Base-by-base conservation (phyloP, 2,888 invertebrate species). In the Eupithecia abbreviata region DNA sequence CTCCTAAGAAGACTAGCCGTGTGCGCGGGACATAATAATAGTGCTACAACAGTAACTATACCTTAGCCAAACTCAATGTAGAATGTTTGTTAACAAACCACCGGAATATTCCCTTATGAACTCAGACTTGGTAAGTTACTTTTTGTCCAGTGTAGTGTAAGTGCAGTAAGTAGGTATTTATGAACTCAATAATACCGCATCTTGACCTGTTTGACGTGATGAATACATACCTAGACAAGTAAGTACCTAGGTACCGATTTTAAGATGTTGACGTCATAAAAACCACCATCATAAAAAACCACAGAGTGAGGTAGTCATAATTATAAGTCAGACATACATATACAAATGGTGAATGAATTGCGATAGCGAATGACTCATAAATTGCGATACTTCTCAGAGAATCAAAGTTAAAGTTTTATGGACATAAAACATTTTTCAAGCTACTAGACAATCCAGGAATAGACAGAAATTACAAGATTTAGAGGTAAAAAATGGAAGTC, bases 261-360 rank as follows among this genome's bases (percentile, higher is more conserved):
- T 65, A 41, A 9, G 9, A n/a, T 12, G 4, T 18, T 69, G 68
- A 47, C 47, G 68, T 69, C 68, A 69, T 47, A 13, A 45, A 47
- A 18, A 18, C 47, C 18, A 69, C 15, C 47, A 69, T 69, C 45
- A 18, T 67, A n/a, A 47, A 68, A 69, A 69, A 47, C 68, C 68
- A 47, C 68, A 47, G 45, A 47, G 45, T 47, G 4, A 43, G 43
- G 30, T 47, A 69, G 18, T 47, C 47, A 69, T 69, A 47, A 47
- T 30, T 30, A 30, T 30, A 68, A 47, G 15, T 47, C 43, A 47
- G 4, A 45, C 55, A n/a, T 45, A 69, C 65, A 65, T 12, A 10
- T 41, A 65, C 18, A 18, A 18, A 18, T n/a, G 6, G 6, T 69
- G 68, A 69, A 69, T 47, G 47, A 69, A 7, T 18, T 47, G 68